Conservation (phyloP, 2,888 invertebrate species). For the Cryptocephalus moraei region DNA sequence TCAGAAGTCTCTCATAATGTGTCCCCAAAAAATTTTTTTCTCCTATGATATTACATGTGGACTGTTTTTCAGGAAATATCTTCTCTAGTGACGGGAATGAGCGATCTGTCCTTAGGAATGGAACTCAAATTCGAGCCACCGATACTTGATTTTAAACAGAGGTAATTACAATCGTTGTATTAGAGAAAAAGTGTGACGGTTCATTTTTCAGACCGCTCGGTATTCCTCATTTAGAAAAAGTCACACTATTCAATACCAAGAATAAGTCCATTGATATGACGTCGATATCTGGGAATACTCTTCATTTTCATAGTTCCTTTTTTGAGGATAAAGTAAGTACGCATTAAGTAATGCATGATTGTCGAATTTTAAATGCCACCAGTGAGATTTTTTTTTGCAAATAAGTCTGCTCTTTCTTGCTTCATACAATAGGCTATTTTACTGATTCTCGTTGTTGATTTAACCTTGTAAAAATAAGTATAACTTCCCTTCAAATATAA, state of each 20-base stretch:
- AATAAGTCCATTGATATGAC: constrained; percentile 84
- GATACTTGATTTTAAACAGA: constrained; percentile 58
- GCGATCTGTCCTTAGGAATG: constrained; percentile 34
- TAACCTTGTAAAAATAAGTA: background rate
- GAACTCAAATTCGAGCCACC: constrained; percentile 54
- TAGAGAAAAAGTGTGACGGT: background rate
- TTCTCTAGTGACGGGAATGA: constrained; percentile 20
- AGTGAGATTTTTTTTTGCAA: too few relatives aligned
- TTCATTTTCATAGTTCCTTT: constrained; percentile 95
- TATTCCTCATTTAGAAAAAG: constrained; percentile 74
- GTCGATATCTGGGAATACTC: constrained; percentile 88
- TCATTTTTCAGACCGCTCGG: constrained; percentile 64
- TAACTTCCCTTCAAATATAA: background rate
- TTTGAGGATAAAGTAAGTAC: constrained; percentile 80
- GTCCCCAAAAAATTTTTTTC: background rate
- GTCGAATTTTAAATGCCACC: too few relatives aligned
- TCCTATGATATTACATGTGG: background rate
- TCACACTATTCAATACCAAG: constrained; percentile 77
- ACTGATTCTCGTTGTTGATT: too few relatives aligned
- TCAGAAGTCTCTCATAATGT: too few relatives aligned
- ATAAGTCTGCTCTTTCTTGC: too few relatives aligned
- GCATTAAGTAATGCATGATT: too few relatives aligned
- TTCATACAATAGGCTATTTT: too few relatives aligned
- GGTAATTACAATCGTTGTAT: constrained; percentile 35
- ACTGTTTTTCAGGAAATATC: constrained; percentile 32